Percentiles rank a stretch among this genome's conserved stretches.
Evolutionary conservation across 1,140 invertebrate genomes (phyloP).

Genomic region (Drosophila sp.): DNA sequence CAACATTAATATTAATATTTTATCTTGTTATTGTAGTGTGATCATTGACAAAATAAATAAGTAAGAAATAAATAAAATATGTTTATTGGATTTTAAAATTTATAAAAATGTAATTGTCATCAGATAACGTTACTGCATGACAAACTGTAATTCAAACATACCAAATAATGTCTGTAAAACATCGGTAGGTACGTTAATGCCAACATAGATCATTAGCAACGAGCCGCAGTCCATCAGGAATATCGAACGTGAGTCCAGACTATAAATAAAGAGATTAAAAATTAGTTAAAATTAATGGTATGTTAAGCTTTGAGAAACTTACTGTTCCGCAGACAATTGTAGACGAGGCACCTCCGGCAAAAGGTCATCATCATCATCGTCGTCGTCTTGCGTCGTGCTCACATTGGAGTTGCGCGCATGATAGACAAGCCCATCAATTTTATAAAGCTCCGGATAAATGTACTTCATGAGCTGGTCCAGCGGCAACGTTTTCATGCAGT

Average conservation of each 20-base stretch:
- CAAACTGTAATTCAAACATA: conserved; percentile 48
- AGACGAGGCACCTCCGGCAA: conserved; percentile 88
- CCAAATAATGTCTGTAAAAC: conserved; percentile 92
- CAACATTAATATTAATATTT: not conserved
- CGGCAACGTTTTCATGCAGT: conserved; percentile 96
- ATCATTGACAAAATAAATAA: no score
- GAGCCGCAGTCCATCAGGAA: conserved; percentile 96
- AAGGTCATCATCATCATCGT: conserved; percentile 86
- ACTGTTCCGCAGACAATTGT: conserved; percentile 89
- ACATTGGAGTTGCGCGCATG: conserved; percentile 86
- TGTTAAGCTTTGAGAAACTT: conserved; percentile 30
- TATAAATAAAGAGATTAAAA: conserved; percentile 57
- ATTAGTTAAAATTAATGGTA: not conserved
- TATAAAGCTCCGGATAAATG: conserved; percentile 97
- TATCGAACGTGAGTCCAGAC: conserved; percentile 93
- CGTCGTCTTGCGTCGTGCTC: conserved; percentile 80
- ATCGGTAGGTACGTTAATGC: conserved; percentile 90
- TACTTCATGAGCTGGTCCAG: conserved; percentile 91
- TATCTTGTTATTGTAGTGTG: no score
- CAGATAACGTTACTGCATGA: no score
- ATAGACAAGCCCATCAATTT: conserved; percentile 90
- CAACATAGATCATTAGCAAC: conserved; percentile 94
- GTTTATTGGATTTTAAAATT: no score
- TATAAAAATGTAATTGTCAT: no score
- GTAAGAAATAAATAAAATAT: no score